Conservation (phyloP, 2,797 vertebrate species). For the Hydrocynus forskahlii region DNA sequence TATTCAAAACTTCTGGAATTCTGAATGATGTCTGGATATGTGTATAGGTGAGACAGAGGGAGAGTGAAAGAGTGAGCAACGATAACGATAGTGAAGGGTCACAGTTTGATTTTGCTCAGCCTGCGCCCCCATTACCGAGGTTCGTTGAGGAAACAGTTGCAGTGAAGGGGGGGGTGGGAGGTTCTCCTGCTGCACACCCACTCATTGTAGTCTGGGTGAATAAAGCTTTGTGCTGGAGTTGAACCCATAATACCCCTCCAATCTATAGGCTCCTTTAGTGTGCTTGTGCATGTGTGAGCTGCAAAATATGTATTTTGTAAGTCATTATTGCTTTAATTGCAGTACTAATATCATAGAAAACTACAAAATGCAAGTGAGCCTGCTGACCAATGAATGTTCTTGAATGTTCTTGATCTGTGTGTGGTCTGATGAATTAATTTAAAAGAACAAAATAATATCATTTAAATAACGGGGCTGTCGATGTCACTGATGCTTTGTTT, state of each 20-base stretch:
- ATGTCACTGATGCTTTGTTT: too few species aligned
- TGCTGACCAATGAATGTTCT: too few species aligned
- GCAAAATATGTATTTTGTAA: background rate
- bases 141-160: constrained; percentile 33
- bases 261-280: constrained; percentile 2
- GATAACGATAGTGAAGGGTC: background rate
- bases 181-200: constrained; percentile 30
- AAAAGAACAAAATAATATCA: too few species aligned
- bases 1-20: too few species aligned
- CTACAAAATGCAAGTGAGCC: too few species aligned
- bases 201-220: constrained; percentile 39
- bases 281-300: background rate
- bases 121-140: background rate
- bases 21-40: background rate
- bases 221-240: constrained; percentile 27
- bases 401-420: too few species aligned
- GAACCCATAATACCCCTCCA: constrained; percentile 2
- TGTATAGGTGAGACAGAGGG: too few species aligned
- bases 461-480: too few species aligned
- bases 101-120: constrained; percentile 6
- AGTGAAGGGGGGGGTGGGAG: background rate
- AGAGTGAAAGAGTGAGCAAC: too few species aligned
- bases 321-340: background rate
- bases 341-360: background rate
- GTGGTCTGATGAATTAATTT: too few species aligned